Conservation (phyloP, 2,113 vertebrate genomes). For the Phycodurus eques region DNA sequence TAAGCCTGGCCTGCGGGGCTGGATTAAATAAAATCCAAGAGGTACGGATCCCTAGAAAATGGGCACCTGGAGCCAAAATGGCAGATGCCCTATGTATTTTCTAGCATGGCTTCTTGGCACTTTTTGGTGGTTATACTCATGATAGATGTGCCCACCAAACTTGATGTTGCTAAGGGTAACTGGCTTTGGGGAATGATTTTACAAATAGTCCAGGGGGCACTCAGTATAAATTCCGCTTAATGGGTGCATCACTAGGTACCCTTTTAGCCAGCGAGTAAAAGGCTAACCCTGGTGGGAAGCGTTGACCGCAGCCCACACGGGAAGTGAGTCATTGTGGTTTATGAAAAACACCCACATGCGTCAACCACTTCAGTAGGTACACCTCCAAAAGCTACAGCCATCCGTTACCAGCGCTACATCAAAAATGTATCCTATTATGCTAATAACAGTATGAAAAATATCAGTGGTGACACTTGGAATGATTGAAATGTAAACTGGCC, state of each 20-base stretch:
- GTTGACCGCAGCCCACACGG: not conserved
- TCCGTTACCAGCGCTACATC: not conserved
- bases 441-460: not conserved
- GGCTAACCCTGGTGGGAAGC: constrained; percentile 1
- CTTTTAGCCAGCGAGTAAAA: not conserved
- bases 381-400: not conserved
- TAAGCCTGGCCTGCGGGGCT: not conserved
- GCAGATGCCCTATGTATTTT: no score
- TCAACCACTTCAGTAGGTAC: not conserved
- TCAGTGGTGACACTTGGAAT: not conserved
- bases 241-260: not conserved
- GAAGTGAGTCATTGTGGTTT: not conserved
- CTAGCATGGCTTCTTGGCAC: no score
- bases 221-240: not conserved
- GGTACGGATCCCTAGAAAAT: not conserved
- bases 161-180: not conserved
- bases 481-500: not conserved
- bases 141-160: not conserved
- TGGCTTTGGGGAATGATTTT: not conserved
- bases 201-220: not conserved
- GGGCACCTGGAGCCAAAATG: not conserved
- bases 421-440: not conserved
- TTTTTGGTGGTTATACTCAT: no score
- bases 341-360: not conserved
- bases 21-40: not conserved